phyloP scores from a whole-genome alignment of 1,140 invertebrate species.

The Rhagoletis pomonella region DNA sequence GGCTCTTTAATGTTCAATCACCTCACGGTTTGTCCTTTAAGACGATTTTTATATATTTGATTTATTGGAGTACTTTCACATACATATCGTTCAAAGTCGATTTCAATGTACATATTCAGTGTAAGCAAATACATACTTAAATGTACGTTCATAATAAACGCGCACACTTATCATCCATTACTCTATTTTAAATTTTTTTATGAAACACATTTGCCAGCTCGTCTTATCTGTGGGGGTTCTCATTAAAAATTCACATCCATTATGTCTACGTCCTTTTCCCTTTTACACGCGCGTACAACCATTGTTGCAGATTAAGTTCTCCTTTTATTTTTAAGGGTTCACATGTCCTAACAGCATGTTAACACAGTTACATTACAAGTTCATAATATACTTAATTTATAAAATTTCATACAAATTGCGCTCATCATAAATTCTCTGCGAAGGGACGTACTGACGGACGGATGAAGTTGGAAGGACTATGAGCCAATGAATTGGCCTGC shows the following conservation, averaged over 20 bases:
- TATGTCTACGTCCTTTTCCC: no score
- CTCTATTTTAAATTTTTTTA: neutral
- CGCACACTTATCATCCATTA: no score
- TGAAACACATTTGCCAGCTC: neutral
- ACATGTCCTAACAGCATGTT: constrained; percentile 33
- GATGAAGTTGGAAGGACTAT: neutral
- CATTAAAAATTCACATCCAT: neutral
- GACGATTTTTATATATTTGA: no score
- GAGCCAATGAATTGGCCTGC: neutral
- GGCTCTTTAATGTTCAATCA: no score
- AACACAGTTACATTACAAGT: constrained; percentile 33
- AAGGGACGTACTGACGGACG: neutral
- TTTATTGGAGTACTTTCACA: no score
- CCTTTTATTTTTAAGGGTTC: constrained; percentile 40
- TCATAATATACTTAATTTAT: constrained; percentile 52
- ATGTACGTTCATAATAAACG: no score
- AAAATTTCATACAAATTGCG: constrained; percentile 49
- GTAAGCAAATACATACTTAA: no score
- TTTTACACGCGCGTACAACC: neutral
- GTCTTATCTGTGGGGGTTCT: neutral
- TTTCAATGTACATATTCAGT: no score
- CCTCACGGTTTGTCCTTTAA: no score
- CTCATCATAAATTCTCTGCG: constrained; percentile 18
- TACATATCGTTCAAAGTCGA: no score
- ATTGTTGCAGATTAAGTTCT: constrained; percentile 44